Conservation (phyloP, 1,140 invertebrate genomes). For the Bombus consobrinus region DNA sequence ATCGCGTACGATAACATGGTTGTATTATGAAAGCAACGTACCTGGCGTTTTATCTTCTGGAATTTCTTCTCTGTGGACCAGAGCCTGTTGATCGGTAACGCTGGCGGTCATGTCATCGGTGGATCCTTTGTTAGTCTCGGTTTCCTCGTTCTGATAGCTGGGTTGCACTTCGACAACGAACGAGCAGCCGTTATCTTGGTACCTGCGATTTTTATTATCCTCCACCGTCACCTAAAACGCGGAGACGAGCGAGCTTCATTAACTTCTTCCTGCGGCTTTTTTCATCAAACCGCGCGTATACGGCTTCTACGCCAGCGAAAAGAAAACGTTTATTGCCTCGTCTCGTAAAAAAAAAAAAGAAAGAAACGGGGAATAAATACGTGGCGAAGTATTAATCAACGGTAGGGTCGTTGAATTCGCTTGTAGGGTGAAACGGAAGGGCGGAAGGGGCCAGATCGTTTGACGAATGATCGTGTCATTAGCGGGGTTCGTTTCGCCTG, state of each 20-base stretch:
- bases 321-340: constrained; percentile 6
- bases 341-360: background rate
- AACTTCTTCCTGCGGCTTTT: background rate
- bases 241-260: constrained; percentile 11
- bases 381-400: background rate
- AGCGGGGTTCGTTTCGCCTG: background rate
- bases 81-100: constrained; percentile 83
- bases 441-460: background rate
- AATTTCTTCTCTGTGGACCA: constrained; percentile 83
- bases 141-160: constrained; percentile 73
- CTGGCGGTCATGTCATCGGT: constrained; percentile 70
- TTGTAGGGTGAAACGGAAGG: background rate
- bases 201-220: constrained; percentile 73
- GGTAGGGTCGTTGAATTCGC: constrained; percentile 38
- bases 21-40: constrained; percentile 40
- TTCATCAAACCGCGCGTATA: background rate
- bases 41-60: constrained; percentile 74
- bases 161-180: constrained; percentile 88
- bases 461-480: constrained; percentile 5
- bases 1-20: background rate
- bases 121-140: constrained; percentile 70
- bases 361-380: background rate
- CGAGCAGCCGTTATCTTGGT: constrained; percentile 87
- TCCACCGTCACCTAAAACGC: constrained; percentile 78
- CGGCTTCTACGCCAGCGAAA: background rate